A percentile compares a stretch with the other conserved stretches of the same genome.
Conservation (phyloP, 2,113 vertebrate genomes). For the Ginglymostoma cirratum region DNA sequence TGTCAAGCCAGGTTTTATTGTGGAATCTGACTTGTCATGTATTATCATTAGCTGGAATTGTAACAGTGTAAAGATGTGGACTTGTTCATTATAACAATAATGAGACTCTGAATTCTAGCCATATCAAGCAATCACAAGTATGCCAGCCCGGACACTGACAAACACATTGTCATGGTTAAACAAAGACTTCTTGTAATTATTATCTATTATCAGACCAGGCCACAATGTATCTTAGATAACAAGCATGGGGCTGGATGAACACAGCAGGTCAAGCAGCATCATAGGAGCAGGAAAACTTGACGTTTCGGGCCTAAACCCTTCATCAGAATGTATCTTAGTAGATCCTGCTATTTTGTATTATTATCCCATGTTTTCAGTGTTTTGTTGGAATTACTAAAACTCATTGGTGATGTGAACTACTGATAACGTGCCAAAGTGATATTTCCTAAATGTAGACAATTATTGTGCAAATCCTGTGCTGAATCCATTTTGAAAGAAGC, state of each 20-base stretch:
- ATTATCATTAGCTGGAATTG: no score
- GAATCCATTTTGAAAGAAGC: not conserved
- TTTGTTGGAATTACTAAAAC: not conserved
- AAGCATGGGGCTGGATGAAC: no score
- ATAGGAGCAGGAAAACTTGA: no score
- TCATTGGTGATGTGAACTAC: not conserved
- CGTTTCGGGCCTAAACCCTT: no score
- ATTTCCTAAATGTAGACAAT: not conserved
- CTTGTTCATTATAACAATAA: not conserved
- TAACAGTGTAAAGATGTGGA: not conserved
- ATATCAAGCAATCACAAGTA: not conserved
- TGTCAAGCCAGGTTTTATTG: no score
- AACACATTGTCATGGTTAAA: no score
- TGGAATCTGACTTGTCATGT: no score
- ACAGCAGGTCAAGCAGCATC: no score
- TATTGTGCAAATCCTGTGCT: not conserved
- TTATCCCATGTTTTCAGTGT: not conserved
- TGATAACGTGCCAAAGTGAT: not conserved
- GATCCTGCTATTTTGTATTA: not conserved
- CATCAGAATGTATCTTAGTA: not conserved
- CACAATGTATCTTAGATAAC: not conserved
- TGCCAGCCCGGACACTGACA: no score
- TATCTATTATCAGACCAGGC: not conserved
- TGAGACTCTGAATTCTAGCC: not conserved
- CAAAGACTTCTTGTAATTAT: not conserved